These are phyloP conservation scores for Phrixothrix hirtus DNA, from an alignment of 2,888 invertebrate species.

Conservation along the genomic window DNA sequence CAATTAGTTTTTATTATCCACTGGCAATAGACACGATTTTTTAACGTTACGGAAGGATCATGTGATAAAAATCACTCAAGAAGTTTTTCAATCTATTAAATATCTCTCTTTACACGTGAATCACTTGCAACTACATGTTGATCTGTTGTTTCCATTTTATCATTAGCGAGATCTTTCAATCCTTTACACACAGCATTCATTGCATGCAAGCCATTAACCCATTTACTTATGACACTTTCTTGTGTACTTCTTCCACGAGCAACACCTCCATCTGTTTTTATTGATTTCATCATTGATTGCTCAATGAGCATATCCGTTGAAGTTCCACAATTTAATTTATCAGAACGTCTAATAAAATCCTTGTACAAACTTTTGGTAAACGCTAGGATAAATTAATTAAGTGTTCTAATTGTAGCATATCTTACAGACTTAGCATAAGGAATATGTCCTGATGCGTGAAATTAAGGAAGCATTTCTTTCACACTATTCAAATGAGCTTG, in stretches of 20 bases:
- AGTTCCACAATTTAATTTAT: no score
- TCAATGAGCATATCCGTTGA: no score
- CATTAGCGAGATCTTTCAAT: slow-evolving; percentile 44
- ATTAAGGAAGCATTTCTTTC: slow-evolving; percentile 31
- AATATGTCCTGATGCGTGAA: slow-evolving; percentile 43
- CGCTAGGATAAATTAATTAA: slow-evolving; percentile 37
- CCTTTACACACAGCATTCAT: no score
- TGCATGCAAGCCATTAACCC: no score
- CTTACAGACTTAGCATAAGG: no score
- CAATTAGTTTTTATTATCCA: slow-evolving; percentile 35
- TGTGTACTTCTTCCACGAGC: no score
- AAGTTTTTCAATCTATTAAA: slow-evolving; percentile 45
- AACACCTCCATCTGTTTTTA: no score
- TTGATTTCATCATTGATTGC: no score
- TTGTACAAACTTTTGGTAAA: slow-evolving; percentile 47
- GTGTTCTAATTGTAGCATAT: slow-evolving; percentile 42
- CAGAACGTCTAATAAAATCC: slow-evolving; percentile 48
- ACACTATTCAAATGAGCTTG: slow-evolving; percentile 50
- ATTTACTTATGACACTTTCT: no score
- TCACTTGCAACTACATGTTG: no score
- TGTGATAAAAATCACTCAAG: slow-evolving; percentile 38
- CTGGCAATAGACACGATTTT: slow-evolving; percentile 33
- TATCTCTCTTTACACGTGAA: no score
- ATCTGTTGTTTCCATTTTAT: no score
- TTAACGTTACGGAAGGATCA: slow-evolving; percentile 41